These are phyloP conservation scores for Galerucella nymphaeae DNA, from an alignment of 2,888 invertebrate genomes.

Conservation along the genomic window DNA sequence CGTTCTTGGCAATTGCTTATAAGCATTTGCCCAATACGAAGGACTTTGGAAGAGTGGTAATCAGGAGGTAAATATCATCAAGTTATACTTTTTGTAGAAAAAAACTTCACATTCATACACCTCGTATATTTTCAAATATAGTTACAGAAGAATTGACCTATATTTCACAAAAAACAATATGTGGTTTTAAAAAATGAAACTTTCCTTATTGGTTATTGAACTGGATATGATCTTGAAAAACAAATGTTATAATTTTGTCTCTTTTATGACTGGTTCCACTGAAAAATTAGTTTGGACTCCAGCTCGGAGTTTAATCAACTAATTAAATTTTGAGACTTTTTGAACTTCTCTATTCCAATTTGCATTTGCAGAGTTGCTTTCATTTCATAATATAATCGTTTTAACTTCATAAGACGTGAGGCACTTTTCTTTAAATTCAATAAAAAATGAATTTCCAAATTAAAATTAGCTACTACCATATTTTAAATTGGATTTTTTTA, in stretches of 20 bases:
- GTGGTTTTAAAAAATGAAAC: too few relatives aligned
- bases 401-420: neutral
- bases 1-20: constrained; percentile 59
- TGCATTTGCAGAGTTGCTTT: constrained; percentile 11
- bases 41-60: constrained; percentile 57
- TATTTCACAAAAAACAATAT: too few relatives aligned
- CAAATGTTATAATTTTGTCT: too few relatives aligned
- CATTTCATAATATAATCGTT: neutral
- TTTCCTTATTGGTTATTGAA: too few relatives aligned
- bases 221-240: too few relatives aligned
- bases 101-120: too few relatives aligned
- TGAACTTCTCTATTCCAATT: neutral
- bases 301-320: neutral
- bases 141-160: too few relatives aligned
- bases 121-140: too few relatives aligned
- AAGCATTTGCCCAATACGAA: constrained; percentile 55
- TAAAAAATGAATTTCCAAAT: neutral
- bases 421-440: neutral
- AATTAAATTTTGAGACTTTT: neutral
- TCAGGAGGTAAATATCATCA: constrained; percentile 53
- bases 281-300: neutral
- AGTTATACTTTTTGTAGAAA: neutral
- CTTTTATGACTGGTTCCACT: neutral
- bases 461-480: neutral
- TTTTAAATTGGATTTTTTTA: neutral